Evolutionary conservation across 92 coral and sea anemone species (phyloP).

Genomic region (Epizoanthus stellaris): DNA sequence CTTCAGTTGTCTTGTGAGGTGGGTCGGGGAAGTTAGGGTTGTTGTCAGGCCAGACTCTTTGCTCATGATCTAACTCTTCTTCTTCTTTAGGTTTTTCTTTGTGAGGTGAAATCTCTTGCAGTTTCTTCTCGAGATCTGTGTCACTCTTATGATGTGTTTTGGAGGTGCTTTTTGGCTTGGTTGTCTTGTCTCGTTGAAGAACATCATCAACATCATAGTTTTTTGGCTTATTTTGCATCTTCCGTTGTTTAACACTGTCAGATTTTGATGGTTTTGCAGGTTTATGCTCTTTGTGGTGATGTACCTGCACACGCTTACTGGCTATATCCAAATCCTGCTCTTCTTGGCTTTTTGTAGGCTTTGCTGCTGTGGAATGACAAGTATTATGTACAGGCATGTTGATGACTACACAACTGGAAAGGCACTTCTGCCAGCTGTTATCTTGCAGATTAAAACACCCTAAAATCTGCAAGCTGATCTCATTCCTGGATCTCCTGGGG

Average conservation of each 20-base stretch:
- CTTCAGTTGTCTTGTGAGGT: slow-evolving; percentile 42
- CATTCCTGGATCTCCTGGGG: too few species aligned
- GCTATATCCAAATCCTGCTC: slow-evolving; percentile 21
- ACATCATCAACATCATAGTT: slow-evolving; percentile 32
- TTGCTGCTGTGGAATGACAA: too few species aligned
- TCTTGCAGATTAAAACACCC: too few species aligned
- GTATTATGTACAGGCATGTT: too few species aligned
- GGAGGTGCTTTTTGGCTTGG: too few species aligned
- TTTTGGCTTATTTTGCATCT: slow-evolving; percentile 8
- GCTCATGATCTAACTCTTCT: slow-evolving; percentile 40
- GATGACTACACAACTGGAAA: too few species aligned
- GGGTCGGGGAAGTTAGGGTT: slow-evolving; percentile 82
- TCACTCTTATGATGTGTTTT: slow-evolving; percentile 14
- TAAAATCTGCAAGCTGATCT: too few species aligned
- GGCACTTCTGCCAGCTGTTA: too few species aligned
- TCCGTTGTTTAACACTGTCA: slow-evolving; percentile 1
- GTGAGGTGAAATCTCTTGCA: slow-evolving; percentile 37
- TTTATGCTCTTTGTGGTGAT: slow-evolving; percentile 10
- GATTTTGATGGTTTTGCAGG: neutral
- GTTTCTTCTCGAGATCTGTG: slow-evolving; percentile 25
- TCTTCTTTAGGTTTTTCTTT: slow-evolving; percentile 18
- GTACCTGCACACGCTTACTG: neutral
- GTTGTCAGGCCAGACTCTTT: slow-evolving; percentile 75
- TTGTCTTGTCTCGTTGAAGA: neutral
- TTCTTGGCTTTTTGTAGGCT: slow-evolving; percentile 2